phyloP scores from a whole-genome alignment of 2,797 vertebrate species.

The Urocyon cinereoargenteus region DNA sequence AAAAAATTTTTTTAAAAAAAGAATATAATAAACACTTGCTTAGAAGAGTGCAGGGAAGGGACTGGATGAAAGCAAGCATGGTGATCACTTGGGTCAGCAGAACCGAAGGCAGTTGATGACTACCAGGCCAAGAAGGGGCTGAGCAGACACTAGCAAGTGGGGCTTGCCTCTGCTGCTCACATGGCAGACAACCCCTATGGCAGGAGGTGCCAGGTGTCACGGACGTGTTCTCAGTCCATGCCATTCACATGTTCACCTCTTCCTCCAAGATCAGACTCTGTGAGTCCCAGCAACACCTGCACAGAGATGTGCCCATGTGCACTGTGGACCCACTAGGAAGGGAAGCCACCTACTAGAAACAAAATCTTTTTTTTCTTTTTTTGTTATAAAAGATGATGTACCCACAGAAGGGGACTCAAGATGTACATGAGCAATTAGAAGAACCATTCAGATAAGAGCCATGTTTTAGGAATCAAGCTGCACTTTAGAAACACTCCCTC shows the following conservation, averaged over 20 bases:
- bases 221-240: neutral
- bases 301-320: accelerated
- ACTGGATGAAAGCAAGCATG: no score
- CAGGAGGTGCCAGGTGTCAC: neutral
- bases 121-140: neutral
- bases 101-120: neutral
- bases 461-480: neutral
- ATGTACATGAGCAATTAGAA: neutral
- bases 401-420: neutral
- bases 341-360: neutral
- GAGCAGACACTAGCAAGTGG: neutral
- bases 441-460: neutral
- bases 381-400: neutral
- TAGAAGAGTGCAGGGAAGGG: neutral
- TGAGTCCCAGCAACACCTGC: neutral
- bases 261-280: neutral
- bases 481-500: neutral
- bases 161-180: neutral
- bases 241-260: neutral
- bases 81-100: no score
- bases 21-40: no score
- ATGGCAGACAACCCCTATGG: neutral
- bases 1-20: neutral
- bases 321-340: neutral
- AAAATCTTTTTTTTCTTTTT: neutral